phyloP scores from a whole-genome alignment of 1,140 invertebrate species.

The Dinothrombium tinctorium region DNA sequence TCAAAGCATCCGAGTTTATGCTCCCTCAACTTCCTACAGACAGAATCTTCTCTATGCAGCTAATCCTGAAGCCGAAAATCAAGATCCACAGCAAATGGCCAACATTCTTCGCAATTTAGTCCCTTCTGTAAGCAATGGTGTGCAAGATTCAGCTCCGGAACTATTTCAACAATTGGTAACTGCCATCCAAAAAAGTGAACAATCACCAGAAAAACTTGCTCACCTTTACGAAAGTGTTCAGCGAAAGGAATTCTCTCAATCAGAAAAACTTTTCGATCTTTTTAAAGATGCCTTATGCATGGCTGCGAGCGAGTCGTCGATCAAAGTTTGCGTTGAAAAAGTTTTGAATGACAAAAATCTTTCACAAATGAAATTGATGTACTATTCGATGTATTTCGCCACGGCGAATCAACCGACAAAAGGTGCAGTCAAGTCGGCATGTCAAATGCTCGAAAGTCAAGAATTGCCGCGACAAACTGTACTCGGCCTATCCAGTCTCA shows the following conservation, averaged over 20 bases:
- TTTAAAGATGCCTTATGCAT: slow-evolving; percentile 6
- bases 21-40: neutral
- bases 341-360: neutral
- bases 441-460: neutral
- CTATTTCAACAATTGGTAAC: slow-evolving; percentile 6
- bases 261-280: slow-evolving; percentile 3
- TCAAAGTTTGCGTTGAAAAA: neutral
- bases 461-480: neutral
- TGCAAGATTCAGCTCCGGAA: neutral
- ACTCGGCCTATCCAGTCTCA: neutral
- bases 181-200: neutral
- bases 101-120: neutral
- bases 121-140: neutral
- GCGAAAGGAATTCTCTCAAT: slow-evolving; percentile 1
- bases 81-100: neutral
- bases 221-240: neutral
- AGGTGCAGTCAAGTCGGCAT: neutral
- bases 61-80: neutral
- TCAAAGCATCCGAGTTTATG: neutral
- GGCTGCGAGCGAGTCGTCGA: slow-evolving; percentile 4
- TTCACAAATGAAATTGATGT: neutral
- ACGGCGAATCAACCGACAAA: neutral
- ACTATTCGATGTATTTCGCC: neutral
- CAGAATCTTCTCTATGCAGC: neutral
- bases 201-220: neutral